Evolutionary conservation across 1,140 invertebrate species (phyloP), one percentile per base, ranked within the genome.

Genomic region (Drosophila orosa): DNA sequence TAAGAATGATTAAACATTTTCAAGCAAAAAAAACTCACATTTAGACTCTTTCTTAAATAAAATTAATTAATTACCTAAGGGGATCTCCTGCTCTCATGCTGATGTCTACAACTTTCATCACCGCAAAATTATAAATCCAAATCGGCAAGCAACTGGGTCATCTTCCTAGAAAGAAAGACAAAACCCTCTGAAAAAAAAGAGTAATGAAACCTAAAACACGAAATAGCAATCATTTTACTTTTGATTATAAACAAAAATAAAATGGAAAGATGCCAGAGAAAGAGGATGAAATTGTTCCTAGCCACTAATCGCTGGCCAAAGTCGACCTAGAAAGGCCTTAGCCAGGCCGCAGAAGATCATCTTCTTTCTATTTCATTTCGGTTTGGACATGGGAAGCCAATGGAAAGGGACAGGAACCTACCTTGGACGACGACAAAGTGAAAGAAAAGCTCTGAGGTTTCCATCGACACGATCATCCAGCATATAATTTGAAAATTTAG

Each of bases 201-300:
- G 37, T 50, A 60, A 47, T 31, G 54, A 35, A 82, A 61, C 81
- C 81, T 54, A 76, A 89, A 80, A 89, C 83, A 87, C 80, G 84
- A 77, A 79, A 68, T 71, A 57, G 84, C 84, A 89, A 87, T 87
- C 84, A 87, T 87, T 87, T 80, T 87, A 87, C 83, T 87, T 87
- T 86, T 86, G 84, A 86, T 83, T 87, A 89, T 86, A 83, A 86
- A 85, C 74, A 86, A 74, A 35, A 77, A 77, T 66, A 66, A 68
- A 66, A 68, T 66, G 45, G 17, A 66, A 54, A 54, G 37, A 66
- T 27, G 60, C 60, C 62, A 17, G 66, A 37, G 48, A 62, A 75
- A 57, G 40, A 57, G 59, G 27, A 62, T 31, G 74, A 80, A 73
- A 68, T 67, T 67, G 66, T 67, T 78, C 48, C 62, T 80, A 63